A percentile compares a stretch with the other conserved stretches of the same genome.
Conservation (phyloP, 2,113 vertebrate genomes). For the Nanger granti region DNA sequence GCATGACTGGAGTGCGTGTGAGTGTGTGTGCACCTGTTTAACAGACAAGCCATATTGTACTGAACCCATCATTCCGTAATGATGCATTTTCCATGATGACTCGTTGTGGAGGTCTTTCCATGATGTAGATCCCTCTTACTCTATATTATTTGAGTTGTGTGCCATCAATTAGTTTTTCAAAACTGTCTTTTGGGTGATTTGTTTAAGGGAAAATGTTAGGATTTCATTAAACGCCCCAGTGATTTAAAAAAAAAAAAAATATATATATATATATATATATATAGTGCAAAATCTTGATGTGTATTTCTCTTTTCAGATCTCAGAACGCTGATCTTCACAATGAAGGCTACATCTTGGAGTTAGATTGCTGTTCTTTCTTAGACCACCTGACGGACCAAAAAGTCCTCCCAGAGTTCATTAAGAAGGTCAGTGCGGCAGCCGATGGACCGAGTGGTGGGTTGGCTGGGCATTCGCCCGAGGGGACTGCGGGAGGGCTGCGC, state of each 20-base stretch:
- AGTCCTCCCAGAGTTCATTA: conserved; percentile 92
- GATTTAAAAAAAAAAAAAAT: neutral
- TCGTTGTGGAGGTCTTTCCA: neutral
- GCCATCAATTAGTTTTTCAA: neutral
- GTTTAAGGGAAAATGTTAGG: neutral
- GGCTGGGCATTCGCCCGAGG: accelerated
- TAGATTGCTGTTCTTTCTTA: conserved; percentile 88
- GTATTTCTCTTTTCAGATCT: conserved; percentile 73
- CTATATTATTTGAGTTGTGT: neutral
- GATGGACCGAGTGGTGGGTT: accelerated
- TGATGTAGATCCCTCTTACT: neutral
- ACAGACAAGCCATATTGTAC: neutral
- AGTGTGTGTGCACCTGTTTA: neutral
- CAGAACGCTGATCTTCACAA: conserved; percentile 67
- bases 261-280: neutral
- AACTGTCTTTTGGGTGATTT: neutral
- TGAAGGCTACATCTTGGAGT: conserved; percentile 86
- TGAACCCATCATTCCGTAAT: neutral
- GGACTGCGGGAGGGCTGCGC: neutral
- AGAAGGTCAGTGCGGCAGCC: conserved; percentile 86
- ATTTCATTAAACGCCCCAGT: neutral
- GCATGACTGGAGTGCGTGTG: neutral
- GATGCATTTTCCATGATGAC: neutral
- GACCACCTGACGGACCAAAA: conserved; percentile 87
- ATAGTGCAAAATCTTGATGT: neutral